These are phyloP conservation scores for Trinorchestia longiramus DNA, from an alignment of 1,140 invertebrate species.

Conservation along the genomic window DNA sequence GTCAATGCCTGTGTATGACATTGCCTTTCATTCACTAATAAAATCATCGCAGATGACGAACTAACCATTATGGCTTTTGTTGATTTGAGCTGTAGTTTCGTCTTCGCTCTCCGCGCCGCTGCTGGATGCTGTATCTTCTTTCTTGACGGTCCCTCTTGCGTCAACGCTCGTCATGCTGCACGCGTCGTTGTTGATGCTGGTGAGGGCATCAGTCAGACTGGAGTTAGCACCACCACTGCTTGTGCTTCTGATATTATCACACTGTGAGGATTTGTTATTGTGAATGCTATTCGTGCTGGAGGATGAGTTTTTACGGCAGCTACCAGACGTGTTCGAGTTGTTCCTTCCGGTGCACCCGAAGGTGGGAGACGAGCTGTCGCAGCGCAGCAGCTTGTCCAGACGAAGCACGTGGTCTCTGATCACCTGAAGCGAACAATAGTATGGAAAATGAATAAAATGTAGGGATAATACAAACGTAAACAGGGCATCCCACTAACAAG, in stretches of 20 bases:
- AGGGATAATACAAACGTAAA: too few relatives aligned
- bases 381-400: slow-evolving; percentile 47
- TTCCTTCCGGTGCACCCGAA: background rate
- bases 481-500: too few relatives aligned
- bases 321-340: background rate
- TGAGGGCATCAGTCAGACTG: background rate
- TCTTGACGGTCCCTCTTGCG: background rate
- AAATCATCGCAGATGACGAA: background rate
- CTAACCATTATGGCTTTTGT: background rate
- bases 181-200: background rate
- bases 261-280: background rate
- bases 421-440: background rate
- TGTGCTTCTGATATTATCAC: background rate
- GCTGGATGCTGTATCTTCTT: slow-evolving; percentile 19
- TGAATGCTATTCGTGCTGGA: background rate
- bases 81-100: background rate
- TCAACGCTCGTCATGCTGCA: background rate
- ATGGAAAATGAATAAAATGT: background rate
- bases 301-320: background rate
- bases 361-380: background rate
- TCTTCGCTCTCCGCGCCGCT: slow-evolving; percentile 56
- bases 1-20: too few relatives aligned
- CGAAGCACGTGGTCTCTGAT: slow-evolving; percentile 55
- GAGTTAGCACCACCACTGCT: background rate
- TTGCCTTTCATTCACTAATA: background rate